phyloP scores from a whole-genome alignment of 2,888 invertebrate genomes.

The Diadegma fenestrale region DNA sequence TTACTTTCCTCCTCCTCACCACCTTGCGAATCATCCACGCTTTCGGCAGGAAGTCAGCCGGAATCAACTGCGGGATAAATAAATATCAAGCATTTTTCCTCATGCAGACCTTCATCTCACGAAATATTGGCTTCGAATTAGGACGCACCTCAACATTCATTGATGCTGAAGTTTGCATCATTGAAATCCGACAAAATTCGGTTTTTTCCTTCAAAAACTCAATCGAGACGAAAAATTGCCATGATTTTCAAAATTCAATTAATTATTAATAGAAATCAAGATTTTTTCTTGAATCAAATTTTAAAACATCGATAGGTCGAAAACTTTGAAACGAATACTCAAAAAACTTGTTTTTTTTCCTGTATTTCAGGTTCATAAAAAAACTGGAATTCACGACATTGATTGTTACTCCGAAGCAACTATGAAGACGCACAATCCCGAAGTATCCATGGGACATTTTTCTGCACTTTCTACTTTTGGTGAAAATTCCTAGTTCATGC shows the following conservation, averaged over 20 bases:
- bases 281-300: too few species aligned
- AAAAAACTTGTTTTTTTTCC: neutral
- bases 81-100: constrained; percentile 13
- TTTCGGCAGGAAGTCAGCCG: neutral
- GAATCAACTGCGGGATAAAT: neutral
- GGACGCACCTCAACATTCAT: neutral
- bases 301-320: neutral
- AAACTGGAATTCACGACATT: neutral
- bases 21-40: constrained; percentile 10
- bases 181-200: too few species aligned
- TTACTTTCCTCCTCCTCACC: constrained; percentile 30
- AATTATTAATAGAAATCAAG: too few species aligned
- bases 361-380: neutral
- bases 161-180: too few species aligned
- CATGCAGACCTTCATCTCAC: neutral
- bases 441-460: neutral
- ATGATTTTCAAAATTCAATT: too few species aligned
- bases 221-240: too few species aligned
- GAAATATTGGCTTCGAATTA: neutral
- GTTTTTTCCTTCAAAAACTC: too few species aligned
- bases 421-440: neutral
- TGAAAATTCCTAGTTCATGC: neutral
- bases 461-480: neutral
- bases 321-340: neutral
- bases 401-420: neutral